A percentile compares a stretch with the other conserved stretches of the same genome.
phyloP scores from a whole-genome alignment of 2,888 invertebrate genomes.

The Malacosoma neustria region DNA sequence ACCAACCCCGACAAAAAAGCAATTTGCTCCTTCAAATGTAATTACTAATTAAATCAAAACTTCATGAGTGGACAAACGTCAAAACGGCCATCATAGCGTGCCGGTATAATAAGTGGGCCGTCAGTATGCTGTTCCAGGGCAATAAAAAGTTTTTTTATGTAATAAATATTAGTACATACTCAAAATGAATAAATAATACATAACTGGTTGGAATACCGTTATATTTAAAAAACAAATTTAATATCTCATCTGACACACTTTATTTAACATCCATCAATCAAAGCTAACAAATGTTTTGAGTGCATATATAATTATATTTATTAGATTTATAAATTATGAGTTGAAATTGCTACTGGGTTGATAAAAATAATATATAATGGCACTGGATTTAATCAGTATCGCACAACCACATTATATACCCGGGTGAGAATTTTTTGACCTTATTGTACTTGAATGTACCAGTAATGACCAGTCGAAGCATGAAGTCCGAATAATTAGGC shows the following conservation, averaged over 20 bases:
- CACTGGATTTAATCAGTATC: slow-evolving; percentile 75
- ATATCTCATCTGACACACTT: not conserved
- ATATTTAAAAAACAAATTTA: not conserved
- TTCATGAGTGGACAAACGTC: too few species aligned
- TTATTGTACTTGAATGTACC: not conserved
- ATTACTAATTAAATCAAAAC: too few species aligned
- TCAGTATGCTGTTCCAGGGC: too few species aligned
- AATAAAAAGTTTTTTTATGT: too few species aligned
- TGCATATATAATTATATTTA: not conserved
- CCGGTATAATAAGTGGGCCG: too few species aligned
- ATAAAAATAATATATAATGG: slow-evolving; percentile 35
- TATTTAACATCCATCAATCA: not conserved
- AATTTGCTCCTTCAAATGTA: too few species aligned
- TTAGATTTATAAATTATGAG: slow-evolving; percentile 31
- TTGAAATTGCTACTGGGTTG: slow-evolving; percentile 14
- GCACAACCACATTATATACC: slow-evolving; percentile 84
- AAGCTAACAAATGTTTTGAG: not conserved
- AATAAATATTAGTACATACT: too few species aligned
- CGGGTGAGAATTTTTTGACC: slow-evolving; percentile 68
- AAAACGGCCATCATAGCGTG: too few species aligned
- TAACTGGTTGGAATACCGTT: not conserved
- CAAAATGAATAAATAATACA: too few species aligned
- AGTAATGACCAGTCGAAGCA: too few species aligned
- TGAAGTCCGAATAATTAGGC: too few species aligned
- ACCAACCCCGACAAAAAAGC: too few species aligned